Conservation (phyloP, 1,140 invertebrate genomes). For the Muscidifurax raptorellus region DNA sequence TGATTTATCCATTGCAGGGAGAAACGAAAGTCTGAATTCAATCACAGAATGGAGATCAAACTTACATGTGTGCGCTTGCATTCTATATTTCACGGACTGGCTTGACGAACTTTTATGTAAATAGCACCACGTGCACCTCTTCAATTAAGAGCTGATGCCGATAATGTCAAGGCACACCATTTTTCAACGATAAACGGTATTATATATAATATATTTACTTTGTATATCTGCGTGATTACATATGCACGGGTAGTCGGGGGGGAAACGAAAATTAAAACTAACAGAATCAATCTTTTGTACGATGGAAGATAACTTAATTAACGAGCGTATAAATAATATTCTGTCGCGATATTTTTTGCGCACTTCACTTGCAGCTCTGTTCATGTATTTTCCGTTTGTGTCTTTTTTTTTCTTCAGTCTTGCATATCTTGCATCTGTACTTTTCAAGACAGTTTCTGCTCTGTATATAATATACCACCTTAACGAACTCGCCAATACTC, state of each 20-base stretch:
- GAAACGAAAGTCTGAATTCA: background rate
- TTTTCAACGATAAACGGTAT: constrained; percentile 37
- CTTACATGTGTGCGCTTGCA: background rate
- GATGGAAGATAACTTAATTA: constrained; percentile 36
- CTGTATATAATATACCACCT: background rate
- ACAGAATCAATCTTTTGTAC: constrained; percentile 10
- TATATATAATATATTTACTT: constrained; percentile 22
- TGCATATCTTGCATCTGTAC: constrained; percentile 11
- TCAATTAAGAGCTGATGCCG: constrained; percentile 34
- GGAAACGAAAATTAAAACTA: background rate
- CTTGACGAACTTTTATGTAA: constrained; percentile 40
- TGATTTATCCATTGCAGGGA: background rate
- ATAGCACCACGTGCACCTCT: constrained; percentile 41
- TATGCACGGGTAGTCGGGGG: background rate
- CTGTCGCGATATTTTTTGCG: constrained; percentile 10
- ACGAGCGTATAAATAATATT: constrained; percentile 1
- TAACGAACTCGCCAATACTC: background rate
- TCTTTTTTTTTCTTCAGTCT: constrained; percentile 33
- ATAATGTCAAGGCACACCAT: constrained; percentile 48
- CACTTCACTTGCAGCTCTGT: background rate
- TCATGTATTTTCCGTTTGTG: background rate
- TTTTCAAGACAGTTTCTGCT: background rate
- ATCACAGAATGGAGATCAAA: background rate
- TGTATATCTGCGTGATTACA: background rate
- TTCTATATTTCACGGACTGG: constrained; percentile 48